phyloP scores from a whole-genome alignment of 2,113 vertebrate genomes.

The Genyomyrus donnyi region DNA sequence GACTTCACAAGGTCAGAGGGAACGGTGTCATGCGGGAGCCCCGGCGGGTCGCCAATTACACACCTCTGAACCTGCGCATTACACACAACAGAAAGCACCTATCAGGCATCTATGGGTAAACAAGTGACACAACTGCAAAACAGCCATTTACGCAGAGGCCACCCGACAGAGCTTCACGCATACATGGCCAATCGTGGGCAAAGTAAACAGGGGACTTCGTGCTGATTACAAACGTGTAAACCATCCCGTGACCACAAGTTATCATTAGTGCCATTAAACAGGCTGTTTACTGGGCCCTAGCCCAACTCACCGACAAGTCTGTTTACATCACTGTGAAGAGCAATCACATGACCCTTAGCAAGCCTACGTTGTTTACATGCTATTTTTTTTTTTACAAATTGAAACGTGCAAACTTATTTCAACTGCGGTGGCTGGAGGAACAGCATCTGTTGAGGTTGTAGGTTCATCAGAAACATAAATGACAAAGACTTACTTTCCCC shows the following conservation, averaged over 20 bases:
- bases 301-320: neutral
- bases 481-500: neutral
- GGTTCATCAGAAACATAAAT: neutral
- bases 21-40: neutral
- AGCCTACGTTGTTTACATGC: neutral
- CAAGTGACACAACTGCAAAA: neutral
- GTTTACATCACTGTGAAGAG: neutral
- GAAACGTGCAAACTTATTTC: neutral
- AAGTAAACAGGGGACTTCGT: neutral
- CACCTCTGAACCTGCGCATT: neutral
- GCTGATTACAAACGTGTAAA: neutral
- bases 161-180: neutral
- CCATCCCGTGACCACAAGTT: neutral
- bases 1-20: conserved; percentile 60
- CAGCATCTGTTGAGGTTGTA: neutral
- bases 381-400: neutral
- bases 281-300: neutral
- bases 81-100: neutral
- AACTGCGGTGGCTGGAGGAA: neutral
- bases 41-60: neutral
- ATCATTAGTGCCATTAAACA: neutral
- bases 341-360: neutral
- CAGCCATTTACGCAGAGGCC: neutral
- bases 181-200: neutral
- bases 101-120: neutral